Percentiles rank a stretch among this genome's conserved stretches.
Evolutionary conservation across 92 coral and sea anemone species (phyloP).

Genomic region (Zoanthus sociatus): DNA sequence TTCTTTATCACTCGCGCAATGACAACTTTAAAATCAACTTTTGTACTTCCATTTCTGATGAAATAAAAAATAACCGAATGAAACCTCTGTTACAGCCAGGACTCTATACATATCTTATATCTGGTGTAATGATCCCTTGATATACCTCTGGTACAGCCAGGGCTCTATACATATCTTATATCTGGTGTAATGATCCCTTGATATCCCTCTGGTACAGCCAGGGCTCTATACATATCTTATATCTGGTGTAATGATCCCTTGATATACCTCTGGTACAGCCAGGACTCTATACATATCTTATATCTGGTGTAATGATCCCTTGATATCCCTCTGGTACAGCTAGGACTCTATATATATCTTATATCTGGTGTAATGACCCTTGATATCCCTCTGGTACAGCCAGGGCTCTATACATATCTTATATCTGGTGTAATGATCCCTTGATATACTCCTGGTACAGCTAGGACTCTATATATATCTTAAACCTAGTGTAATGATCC

Average conservation of each 20-base stretch:
- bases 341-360: no score
- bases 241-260: not conserved
- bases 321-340: no score
- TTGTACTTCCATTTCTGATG: slow-evolving; percentile 37
- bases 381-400: no score
- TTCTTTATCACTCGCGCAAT: slow-evolving; percentile 27
- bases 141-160: no score
- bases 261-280: not conserved
- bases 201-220: not conserved
- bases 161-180: no score
- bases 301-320: no score
- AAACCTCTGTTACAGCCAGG: not conserved
- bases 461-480: no score
- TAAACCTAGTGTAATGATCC: not conserved
- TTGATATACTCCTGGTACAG: not conserved
- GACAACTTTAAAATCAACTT: slow-evolving; percentile 42
- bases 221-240: not conserved
- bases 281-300: no score
- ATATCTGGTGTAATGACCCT: no score
- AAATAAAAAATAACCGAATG: not conserved
- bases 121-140: no score
- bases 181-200: not conserved
- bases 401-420: no score
- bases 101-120: no score
- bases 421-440: not conserved